Conservation (phyloP, 1,140 invertebrate genomes). For the Lepidurus apus region DNA sequence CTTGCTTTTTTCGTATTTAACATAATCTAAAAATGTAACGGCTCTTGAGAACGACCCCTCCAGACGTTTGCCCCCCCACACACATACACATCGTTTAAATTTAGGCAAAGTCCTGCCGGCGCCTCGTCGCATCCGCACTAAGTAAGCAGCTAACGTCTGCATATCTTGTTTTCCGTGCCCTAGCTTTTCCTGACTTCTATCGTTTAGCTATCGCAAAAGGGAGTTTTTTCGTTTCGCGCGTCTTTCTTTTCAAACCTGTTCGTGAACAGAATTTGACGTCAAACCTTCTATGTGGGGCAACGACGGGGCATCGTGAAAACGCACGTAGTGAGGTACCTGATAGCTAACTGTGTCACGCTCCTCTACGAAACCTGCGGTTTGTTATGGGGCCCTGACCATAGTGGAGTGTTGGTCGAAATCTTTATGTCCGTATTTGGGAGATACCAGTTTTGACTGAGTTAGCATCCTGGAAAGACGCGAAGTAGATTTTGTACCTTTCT, state of each 20-base stretch:
- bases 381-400: neutral
- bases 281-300: neutral
- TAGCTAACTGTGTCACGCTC: neutral
- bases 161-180: neutral
- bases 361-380: neutral
- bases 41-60: too few species aligned
- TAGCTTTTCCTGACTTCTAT: neutral
- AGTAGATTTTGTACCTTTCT: neutral
- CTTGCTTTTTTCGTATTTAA: neutral
- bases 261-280: slow-evolving; percentile 6
- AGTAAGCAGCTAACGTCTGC: neutral
- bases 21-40: too few species aligned
- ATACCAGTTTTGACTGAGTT: slow-evolving; percentile 7
- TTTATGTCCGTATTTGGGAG: neutral
- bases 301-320: neutral
- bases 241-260: neutral
- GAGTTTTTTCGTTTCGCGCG: neutral
- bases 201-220: neutral
- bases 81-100: neutral
- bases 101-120: neutral
- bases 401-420: neutral
- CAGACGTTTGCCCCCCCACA: neutral
- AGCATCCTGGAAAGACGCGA: neutral
- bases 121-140: neutral
- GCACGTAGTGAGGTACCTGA: neutral